phyloP scores from a whole-genome alignment of 2,113 vertebrate species.

The Centrocercus urophasianus region DNA sequence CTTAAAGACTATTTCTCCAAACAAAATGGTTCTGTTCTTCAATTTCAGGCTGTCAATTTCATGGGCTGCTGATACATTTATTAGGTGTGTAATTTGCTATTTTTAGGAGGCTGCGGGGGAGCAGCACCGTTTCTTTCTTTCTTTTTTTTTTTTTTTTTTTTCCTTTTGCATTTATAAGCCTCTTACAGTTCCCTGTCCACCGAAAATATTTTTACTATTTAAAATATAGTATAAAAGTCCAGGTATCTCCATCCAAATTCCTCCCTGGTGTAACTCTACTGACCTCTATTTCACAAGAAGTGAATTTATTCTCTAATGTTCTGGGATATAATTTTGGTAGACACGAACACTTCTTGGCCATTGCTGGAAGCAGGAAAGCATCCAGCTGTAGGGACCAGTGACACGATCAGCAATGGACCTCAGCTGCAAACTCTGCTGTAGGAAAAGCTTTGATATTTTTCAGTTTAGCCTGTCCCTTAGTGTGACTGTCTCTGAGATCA shows the following conservation, averaged over 20 bases:
- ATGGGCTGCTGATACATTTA: constrained; percentile 79
- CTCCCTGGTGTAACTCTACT: constrained; percentile 26
- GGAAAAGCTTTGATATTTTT: background rate
- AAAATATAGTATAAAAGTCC: constrained; percentile 25
- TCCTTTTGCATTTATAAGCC: constrained; percentile 64
- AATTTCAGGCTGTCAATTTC: constrained; percentile 75
- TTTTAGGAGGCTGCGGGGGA: constrained; percentile 73
- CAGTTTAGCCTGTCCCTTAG: background rate
- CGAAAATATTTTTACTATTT: constrained; percentile 69
- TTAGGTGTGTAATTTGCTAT: constrained; percentile 79
- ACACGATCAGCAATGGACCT: background rate
- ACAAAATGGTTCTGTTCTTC: constrained; percentile 72
- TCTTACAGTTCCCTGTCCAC: constrained; percentile 65
- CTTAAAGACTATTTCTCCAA: constrained; percentile 70
- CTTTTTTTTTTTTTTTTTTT: constrained; percentile 44
- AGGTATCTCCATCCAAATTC: constrained; percentile 43
- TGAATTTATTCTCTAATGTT: constrained; percentile 27
- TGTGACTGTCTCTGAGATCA: background rate
- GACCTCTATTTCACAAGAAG: constrained; percentile 41
- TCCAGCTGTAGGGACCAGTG: background rate
- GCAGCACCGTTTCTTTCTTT: constrained; percentile 44
- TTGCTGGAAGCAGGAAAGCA: constrained; percentile 1
- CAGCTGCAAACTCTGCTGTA: background rate
- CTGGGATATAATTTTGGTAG: background rate
- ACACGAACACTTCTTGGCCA: background rate